These are phyloP conservation scores for Colinus virginianus DNA, from an alignment of 2,113 vertebrate species.

Conservation along the genomic window DNA sequence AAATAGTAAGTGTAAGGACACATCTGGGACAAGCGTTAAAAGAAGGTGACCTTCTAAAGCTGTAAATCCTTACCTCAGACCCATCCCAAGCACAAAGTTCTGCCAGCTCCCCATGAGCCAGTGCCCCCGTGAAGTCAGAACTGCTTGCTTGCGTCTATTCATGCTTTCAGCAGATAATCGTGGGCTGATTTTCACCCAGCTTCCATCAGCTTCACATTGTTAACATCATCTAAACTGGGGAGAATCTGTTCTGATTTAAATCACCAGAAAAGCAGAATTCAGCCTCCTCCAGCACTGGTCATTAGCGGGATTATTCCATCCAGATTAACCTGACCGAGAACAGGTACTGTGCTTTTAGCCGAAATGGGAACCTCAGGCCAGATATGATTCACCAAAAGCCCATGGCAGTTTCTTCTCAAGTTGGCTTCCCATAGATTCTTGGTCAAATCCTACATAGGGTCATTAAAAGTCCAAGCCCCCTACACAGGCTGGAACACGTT, in stretches of 20 bases:
- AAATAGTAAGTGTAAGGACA: neutral
- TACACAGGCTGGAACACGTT: neutral
- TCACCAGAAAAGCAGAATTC: neutral
- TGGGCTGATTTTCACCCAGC: neutral
- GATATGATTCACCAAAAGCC: neutral
- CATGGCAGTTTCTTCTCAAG: neutral
- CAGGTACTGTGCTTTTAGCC: neutral
- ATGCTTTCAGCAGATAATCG: neutral
- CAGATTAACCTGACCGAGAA: neutral
- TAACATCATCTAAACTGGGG: neutral
- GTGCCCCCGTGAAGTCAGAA: neutral
- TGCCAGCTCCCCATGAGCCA: neutral
- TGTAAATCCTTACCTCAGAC: neutral
- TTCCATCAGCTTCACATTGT: neutral
- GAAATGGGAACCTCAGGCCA: neutral
- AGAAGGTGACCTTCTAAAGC: conserved; percentile 45
- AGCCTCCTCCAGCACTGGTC: neutral
- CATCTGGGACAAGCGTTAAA: neutral
- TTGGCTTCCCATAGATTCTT: neutral
- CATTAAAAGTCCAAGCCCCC: neutral
- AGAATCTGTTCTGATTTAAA: neutral
- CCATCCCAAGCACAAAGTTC: neutral
- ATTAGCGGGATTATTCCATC: neutral
- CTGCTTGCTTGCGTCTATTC: neutral
- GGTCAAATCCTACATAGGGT: neutral